A percentile compares a stretch with the other conserved stretches of the same genome.
Evolutionary conservation across 2,113 vertebrate species (phyloP).

Genomic region (Empidonax traillii): DNA sequence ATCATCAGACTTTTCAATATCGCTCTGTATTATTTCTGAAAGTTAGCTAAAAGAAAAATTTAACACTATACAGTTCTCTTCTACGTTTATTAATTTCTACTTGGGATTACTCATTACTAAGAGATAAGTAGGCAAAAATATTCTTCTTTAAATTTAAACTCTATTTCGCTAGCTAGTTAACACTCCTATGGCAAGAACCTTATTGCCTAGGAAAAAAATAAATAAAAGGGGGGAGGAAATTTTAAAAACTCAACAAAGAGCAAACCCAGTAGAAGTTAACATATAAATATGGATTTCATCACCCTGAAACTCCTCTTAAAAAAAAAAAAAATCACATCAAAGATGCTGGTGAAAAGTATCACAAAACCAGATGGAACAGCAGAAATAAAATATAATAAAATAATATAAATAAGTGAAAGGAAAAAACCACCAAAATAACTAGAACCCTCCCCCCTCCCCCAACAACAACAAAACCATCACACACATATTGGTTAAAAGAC

Average conservation of each 20-base stretch:
- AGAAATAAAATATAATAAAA: neutral
- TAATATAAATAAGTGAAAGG: neutral
- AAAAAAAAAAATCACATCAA: neutral
- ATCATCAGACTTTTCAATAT: neutral
- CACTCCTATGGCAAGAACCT: neutral
- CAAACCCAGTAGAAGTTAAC: neutral
- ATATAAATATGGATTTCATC: neutral
- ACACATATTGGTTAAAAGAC: neutral
- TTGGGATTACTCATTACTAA: neutral
- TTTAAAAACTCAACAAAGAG: neutral
- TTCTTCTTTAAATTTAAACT: neutral
- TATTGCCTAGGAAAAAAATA: neutral
- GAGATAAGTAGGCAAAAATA: neutral
- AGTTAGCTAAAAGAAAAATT: neutral
- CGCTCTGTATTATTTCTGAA: neutral
- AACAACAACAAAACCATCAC: neutral
- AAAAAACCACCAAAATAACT: neutral
- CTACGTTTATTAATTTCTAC: neutral
- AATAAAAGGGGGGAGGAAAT: neutral
- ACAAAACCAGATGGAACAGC: neutral
- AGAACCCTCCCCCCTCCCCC: too few species aligned
- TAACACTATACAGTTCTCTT: neutral
- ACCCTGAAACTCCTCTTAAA: neutral
- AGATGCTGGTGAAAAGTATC: neutral
- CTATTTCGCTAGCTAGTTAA: neutral